phyloP scores from a whole-genome alignment of 1,140 invertebrate species.

The Aphelenchoides avenae region DNA sequence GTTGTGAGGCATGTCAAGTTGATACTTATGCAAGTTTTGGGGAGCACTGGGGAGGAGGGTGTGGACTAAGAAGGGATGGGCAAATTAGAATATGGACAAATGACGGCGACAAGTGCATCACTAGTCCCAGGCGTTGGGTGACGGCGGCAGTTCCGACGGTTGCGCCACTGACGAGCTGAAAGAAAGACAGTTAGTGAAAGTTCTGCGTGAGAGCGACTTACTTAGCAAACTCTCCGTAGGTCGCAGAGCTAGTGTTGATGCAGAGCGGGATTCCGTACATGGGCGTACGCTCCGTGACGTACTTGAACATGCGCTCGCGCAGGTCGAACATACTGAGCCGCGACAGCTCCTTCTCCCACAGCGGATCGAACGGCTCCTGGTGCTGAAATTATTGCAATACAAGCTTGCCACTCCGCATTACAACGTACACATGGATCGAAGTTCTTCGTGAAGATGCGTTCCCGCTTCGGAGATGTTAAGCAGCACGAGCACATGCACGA shows the following conservation, averaged over 20 bases:
- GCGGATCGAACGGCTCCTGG: slow-evolving; percentile 49
- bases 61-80: background rate
- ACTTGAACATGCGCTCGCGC: slow-evolving; percentile 94
- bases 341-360: slow-evolving; percentile 58
- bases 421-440: slow-evolving; percentile 79
- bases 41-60: too few species aligned
- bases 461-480: slow-evolving; percentile 68
- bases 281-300: slow-evolving; percentile 89
- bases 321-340: slow-evolving; percentile 62
- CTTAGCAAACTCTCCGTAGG: slow-evolving; percentile 97
- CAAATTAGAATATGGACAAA: slow-evolving; percentile 2
- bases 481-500: slow-evolving; percentile 99
- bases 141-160: slow-evolving; percentile 90
- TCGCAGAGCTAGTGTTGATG: slow-evolving; percentile 97
- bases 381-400: slow-evolving; percentile 46
- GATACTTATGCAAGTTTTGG: too few species aligned
- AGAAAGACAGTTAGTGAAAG: slow-evolving; percentile 7
- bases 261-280: slow-evolving; percentile 84
- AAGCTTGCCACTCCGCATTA: slow-evolving; percentile 11
- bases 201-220: slow-evolving; percentile 66
- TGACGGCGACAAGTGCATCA: background rate
- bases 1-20: too few species aligned
- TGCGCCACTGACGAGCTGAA: slow-evolving; percentile 78
- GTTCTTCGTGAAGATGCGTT: slow-evolving; percentile 80
- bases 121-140: slow-evolving; percentile 92